Percentiles rank a stretch among this genome's conserved stretches.
Conservation (phyloP, 1,140 invertebrate species). For the Eupeodes corollae region DNA sequence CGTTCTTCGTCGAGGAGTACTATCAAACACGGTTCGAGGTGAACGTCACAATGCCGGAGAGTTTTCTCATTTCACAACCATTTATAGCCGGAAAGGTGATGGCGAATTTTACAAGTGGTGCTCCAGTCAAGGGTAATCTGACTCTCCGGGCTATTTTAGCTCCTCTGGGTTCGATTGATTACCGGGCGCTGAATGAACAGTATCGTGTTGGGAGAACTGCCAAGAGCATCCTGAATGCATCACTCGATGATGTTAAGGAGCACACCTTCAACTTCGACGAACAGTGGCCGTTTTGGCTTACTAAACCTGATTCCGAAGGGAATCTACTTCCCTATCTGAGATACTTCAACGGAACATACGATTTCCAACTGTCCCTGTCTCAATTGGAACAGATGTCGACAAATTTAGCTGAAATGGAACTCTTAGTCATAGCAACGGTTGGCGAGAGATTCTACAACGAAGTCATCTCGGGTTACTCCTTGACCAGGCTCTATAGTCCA, state of each 20-base stretch:
- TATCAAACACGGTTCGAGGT: constrained; percentile 88
- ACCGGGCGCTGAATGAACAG: constrained; percentile 34
- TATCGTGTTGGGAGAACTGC: constrained; percentile 32
- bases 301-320: constrained; percentile 41
- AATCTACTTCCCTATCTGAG: constrained; percentile 52
- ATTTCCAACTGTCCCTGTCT: constrained; percentile 71
- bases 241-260: constrained; percentile 23
- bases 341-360: constrained; percentile 75
- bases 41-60: constrained; percentile 90
- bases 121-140: constrained; percentile 72
- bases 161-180: constrained; percentile 50
- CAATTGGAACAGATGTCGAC: constrained; percentile 58
- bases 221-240: constrained; percentile 11
- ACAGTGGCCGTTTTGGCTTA: constrained; percentile 66
- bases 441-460: constrained; percentile 83
- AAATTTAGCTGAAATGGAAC: constrained; percentile 62
- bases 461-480: constrained; percentile 74
- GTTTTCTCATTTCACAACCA: constrained; percentile 75
- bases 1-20: constrained; percentile 85
- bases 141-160: constrained; percentile 67
- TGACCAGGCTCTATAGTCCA: constrained; percentile 76
- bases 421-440: constrained; percentile 77
- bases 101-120: constrained; percentile 88
- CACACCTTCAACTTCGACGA: constrained; percentile 61
- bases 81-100: constrained; percentile 74